Base-by-base conservation (phyloP, 37 sponge, comb jelly and placozoan species). In the Beroe ovata region DNA sequence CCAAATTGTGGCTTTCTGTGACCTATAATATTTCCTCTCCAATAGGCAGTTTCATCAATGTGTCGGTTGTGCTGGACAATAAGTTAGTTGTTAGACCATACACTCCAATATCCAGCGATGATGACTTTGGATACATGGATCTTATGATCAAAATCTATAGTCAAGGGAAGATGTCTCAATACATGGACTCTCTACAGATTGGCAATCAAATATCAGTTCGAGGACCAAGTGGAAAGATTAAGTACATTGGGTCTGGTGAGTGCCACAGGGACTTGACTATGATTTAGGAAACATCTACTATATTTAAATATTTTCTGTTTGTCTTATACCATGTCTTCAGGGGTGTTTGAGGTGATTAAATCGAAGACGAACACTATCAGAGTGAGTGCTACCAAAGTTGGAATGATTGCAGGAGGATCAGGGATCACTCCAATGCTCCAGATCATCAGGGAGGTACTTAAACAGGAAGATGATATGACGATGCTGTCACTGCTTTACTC, bases 371-470 rank as follows among this genome's bases (percentile, higher is more conserved):
- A 90, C 26, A 90, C 63, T 28, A 54, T 88, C 89, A 88, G 64
- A 22, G 39, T 42, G 28, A n/a, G 8, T 63, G 90, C 89, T 6
- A 92, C 39, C 0, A 0, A 91, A 0, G 63, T 97, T 6, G 98
- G 98, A 21, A 90, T 97, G 88, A 97, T 97, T 18, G 95, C 98
- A 25, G 98, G 98, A 11, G 98, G 98, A 1, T 69, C 90, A 89
- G 98, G 98, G 0, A 94, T 97, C 69, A 97, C 98, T 20, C 98
- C 98, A 16, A 97, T 97, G 94, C 92, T 95, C 22, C 98, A 97
- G 93, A 92, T 97, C 35, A 93, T 97, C 63, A 88, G 71, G 64
- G 94, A 93, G 0, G 88, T 97, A 28, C 64, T 95, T 26, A 94
- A 94, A 88, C 92, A 94, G 63, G 35, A 35, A 0, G 88, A 92